Percentiles rank a stretch among this genome's conserved stretches.
Evolutionary conservation across 2,797 vertebrate genomes (phyloP).

Genomic region (Orientallactaga sibirica): DNA sequence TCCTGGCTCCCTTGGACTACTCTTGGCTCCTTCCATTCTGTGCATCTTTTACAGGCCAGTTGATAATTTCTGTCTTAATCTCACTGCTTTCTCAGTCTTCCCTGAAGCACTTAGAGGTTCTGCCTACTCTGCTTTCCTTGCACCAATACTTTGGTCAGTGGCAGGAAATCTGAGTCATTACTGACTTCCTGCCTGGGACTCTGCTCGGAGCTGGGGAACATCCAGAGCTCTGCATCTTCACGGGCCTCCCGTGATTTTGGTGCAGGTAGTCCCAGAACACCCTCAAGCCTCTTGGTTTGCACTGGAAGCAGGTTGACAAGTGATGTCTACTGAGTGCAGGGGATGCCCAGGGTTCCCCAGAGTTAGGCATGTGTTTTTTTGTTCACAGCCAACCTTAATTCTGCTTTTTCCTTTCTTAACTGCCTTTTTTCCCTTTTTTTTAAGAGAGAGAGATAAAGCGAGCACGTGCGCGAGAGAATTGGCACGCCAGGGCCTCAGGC

Average conservation of each 20-base stretch:
- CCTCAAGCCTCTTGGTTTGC: neutral
- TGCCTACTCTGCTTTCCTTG: neutral
- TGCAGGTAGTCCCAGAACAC: neutral
- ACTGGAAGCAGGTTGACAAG: neutral
- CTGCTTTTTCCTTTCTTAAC: no score
- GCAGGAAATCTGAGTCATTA: neutral
- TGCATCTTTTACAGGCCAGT: neutral
- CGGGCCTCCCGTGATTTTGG: neutral
- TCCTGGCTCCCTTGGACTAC: neutral
- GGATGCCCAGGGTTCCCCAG: neutral
- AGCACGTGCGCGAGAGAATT: no score
- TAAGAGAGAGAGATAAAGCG: no score
- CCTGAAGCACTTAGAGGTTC: neutral
- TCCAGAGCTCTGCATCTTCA: neutral
- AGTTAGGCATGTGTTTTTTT: neutral
- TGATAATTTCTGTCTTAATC: no score
- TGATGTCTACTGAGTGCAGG: neutral
- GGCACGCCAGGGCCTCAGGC: no score
- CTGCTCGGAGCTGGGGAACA: neutral
- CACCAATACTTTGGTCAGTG: neutral
- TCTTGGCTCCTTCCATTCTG: neutral
- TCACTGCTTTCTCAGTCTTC: no score
- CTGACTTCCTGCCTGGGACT: neutral
- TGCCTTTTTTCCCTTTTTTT: no score
- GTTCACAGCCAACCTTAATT: neutral